A percentile compares a stretch with the other conserved stretches of the same genome.
These are phyloP conservation scores for Chaunax sp. DNA, from an alignment of 2,797 vertebrate species.

Conservation along the genomic window DNA sequence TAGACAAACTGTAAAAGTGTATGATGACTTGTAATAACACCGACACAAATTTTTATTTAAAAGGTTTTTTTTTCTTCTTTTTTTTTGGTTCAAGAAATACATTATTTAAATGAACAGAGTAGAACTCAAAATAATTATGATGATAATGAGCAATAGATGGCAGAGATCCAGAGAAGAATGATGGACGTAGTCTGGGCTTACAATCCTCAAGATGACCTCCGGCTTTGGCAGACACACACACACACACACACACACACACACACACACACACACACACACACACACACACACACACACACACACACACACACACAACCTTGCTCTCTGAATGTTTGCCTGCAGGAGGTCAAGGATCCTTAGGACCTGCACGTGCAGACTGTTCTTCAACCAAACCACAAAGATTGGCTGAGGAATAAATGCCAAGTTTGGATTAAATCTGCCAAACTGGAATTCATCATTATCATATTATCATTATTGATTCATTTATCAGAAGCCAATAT, in stretches of 20 bases:
- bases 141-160: constrained; percentile 73
- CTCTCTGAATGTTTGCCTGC: constrained; percentile 31
- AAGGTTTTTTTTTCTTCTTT: constrained; percentile 30
- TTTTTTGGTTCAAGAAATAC: constrained; percentile 32
- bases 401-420: neutral
- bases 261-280: constrained; percentile 28
- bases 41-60: constrained; percentile 37
- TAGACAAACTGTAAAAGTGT: constrained; percentile 39
- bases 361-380: constrained; percentile 4
- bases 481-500: no score
- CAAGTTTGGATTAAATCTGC: neutral
- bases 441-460: neutral
- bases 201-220: constrained; percentile 76
- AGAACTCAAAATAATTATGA: constrained; percentile 63
- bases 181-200: constrained; percentile 75
- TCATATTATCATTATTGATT: no score
- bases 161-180: constrained; percentile 75
- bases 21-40: constrained; percentile 28
- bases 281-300: constrained; percentile 20
- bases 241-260: constrained; percentile 33
- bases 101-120: constrained; percentile 53
- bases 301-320: constrained; percentile 5
- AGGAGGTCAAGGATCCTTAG: constrained; percentile 50
- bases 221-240: constrained; percentile 52
- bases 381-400: constrained; percentile 20